Conservation (phyloP, 2,797 vertebrate genomes). For the Sebastes baramenuke region DNA sequence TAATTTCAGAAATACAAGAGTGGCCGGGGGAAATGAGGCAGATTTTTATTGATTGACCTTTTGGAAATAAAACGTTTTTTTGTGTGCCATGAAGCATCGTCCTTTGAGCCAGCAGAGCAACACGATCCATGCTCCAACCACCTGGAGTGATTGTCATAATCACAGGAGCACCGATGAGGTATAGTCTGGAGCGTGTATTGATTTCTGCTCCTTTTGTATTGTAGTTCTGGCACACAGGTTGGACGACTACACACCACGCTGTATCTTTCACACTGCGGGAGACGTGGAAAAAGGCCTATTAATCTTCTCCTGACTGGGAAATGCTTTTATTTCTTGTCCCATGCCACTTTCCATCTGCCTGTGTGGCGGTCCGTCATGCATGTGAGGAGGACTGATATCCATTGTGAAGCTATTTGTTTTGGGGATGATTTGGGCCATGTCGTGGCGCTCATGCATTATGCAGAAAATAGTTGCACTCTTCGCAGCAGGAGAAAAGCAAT, state of each 20-base stretch:
- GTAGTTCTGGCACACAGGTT: conserved; percentile 24
- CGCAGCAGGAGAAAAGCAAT: conserved; percentile 44
- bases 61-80: conserved; percentile 22
- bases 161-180: conserved; percentile 27
- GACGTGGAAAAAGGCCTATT: conserved; percentile 10
- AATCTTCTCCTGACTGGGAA: conserved; percentile 21
- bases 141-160: conserved; percentile 49
- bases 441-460: conserved; percentile 52
- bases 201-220: conserved; percentile 53
- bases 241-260: conserved; percentile 40
- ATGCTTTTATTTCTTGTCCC: conserved; percentile 32
- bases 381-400: conserved; percentile 18
- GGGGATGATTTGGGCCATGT: conserved; percentile 31
- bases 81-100: conserved; percentile 6
- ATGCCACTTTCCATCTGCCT: not conserved
- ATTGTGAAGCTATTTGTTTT: conserved; percentile 56
- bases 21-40: conserved; percentile 8
- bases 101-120: conserved; percentile 28
- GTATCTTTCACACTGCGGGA: conserved; percentile 36
- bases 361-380: not conserved
- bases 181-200: conserved; percentile 33
- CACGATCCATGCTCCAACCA: conserved; percentile 36
- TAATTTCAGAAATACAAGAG: conserved; percentile 30
- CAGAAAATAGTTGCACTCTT: conserved; percentile 45
- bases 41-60: conserved; percentile 55